Percentiles rank a stretch among this genome's conserved stretches.
Conservation (phyloP, 2,888 invertebrate species). For the Rotaria macrura region DNA sequence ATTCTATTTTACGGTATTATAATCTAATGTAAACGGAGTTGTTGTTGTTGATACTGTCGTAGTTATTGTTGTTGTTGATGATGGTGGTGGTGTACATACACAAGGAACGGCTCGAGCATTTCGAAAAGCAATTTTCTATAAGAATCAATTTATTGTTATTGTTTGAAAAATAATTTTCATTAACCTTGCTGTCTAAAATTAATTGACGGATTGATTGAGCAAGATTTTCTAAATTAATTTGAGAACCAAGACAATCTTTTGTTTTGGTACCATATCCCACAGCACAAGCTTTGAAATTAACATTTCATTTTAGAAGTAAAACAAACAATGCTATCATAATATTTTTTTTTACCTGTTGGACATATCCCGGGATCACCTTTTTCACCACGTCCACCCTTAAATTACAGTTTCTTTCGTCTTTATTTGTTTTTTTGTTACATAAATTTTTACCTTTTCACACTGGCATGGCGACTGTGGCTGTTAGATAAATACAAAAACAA, state of each 20-base stretch:
- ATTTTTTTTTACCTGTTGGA: background rate
- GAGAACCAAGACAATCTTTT: background rate
- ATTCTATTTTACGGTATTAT: background rate
- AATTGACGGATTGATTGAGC: background rate
- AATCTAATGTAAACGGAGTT: background rate
- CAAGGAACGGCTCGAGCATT: background rate
- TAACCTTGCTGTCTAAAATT: background rate
- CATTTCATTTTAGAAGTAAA: background rate
- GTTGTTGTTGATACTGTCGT: background rate
- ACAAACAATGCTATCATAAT: background rate
- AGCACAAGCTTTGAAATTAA: background rate
- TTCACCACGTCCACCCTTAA: background rate
- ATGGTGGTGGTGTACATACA: background rate
- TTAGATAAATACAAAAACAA: background rate
- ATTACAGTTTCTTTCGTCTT: background rate
- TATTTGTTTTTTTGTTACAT: background rate
- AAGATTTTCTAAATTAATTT: background rate
- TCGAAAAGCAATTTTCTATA: background rate
- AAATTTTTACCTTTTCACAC: background rate
- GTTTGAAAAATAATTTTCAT: too few species aligned
- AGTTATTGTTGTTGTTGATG: background rate
- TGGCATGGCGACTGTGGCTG: background rate
- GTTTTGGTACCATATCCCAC: background rate
- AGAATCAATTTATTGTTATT: background rate
- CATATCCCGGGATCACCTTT: background rate